A percentile compares a stretch with the other conserved stretches of the same genome.
Evolutionary conservation across 2,113 vertebrate species (phyloP).

Genomic region (Muntiacus muntjak): DNA sequence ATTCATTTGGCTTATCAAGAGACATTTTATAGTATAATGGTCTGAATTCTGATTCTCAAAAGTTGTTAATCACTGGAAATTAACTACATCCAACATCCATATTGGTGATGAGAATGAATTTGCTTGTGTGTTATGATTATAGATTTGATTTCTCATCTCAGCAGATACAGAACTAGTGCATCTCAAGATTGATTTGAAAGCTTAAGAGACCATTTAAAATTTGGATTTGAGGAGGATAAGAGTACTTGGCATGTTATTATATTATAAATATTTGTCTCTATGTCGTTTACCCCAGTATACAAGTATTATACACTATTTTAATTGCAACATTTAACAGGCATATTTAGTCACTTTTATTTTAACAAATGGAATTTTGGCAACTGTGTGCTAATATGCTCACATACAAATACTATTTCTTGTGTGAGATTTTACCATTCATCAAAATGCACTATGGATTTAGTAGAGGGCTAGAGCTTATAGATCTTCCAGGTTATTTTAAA

Average conservation of each 20-base stretch:
- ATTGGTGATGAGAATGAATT: constrained; percentile 27
- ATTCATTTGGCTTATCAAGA: constrained; percentile 64
- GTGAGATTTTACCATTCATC: background rate
- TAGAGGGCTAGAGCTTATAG: background rate
- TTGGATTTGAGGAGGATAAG: background rate
- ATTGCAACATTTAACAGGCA: background rate
- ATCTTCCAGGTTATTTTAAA: constrained; percentile 27
- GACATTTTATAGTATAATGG: constrained; percentile 51
- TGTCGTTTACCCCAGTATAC: background rate
- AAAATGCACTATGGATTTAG: background rate
- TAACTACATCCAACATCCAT: background rate
- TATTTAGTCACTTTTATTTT: background rate
- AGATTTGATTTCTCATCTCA: constrained; percentile 54
- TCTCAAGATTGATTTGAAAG: constrained; percentile 36
- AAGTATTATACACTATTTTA: background rate
- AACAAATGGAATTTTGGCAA: constrained; percentile 4
- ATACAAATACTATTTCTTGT: background rate
- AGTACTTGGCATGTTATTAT: background rate
- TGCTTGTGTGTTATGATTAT: constrained; percentile 50
- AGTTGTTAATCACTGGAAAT: constrained; percentile 63
- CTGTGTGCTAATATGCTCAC: background rate
- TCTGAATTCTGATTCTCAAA: constrained; percentile 61
- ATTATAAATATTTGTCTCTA: constrained; percentile 30
- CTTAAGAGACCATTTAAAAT: constrained; percentile 32
- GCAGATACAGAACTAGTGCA: constrained; percentile 30